These are phyloP conservation scores for Dynastes tityus DNA, from an alignment of 2,888 invertebrate genomes.

Conservation along the genomic window DNA sequence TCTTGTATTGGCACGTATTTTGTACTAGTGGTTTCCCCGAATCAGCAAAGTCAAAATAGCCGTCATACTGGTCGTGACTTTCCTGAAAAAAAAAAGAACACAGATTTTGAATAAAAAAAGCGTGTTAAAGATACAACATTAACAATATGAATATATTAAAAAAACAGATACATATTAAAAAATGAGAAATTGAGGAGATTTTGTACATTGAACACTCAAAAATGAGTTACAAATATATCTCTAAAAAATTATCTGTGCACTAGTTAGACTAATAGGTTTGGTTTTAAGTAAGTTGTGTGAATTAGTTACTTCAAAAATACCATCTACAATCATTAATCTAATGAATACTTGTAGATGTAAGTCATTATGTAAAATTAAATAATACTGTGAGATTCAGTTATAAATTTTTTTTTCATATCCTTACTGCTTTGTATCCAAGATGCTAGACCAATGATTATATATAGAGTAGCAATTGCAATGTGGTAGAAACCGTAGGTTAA, in stretches of 20 bases:
- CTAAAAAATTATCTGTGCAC: not conserved
- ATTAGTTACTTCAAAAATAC: not conserved
- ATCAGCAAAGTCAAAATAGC: not conserved
- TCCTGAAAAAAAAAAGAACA: slow-evolving; percentile 21
- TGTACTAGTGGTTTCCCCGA: not conserved
- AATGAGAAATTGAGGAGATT: slow-evolving; percentile 21
- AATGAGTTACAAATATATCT: not conserved
- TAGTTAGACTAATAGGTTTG: no score
- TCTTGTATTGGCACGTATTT: not conserved
- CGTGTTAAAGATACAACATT: not conserved
- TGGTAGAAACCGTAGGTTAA: slow-evolving; percentile 81
- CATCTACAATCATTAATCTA: slow-evolving; percentile 4
- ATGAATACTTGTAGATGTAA: slow-evolving; percentile 3
- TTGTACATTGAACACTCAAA: slow-evolving; percentile 35
- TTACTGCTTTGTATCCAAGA: slow-evolving; percentile 65
- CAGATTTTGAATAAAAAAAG: not conserved
- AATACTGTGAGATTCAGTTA: slow-evolving; percentile 39
- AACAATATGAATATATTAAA: slow-evolving; percentile 28
- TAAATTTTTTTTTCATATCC: slow-evolving; percentile 60
- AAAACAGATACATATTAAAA: slow-evolving; percentile 20
- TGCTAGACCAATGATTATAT: slow-evolving; percentile 70
- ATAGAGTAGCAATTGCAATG: slow-evolving; percentile 75
- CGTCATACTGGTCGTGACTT: slow-evolving; percentile 2
- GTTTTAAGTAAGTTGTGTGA: not conserved
- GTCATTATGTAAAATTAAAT: slow-evolving; percentile 31